phyloP scores from a whole-genome alignment of 1,140 invertebrate genomes.

The Drosophila repleta region DNA sequence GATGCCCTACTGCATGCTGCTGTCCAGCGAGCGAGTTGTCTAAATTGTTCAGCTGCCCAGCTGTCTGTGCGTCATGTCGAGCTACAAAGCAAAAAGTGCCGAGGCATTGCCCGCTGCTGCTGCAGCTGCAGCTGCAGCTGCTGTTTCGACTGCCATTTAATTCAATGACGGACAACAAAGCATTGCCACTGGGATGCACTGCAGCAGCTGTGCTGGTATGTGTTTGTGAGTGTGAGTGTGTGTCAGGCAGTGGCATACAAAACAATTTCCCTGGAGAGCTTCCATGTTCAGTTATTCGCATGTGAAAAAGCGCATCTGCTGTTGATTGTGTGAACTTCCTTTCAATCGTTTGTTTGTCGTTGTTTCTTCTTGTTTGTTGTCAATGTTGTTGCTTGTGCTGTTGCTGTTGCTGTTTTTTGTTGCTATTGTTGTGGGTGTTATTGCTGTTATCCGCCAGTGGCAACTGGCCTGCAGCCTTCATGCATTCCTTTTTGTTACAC shows the following conservation, averaged over 20 bases:
- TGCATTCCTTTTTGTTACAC: constrained; percentile 20
- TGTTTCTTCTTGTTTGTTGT: constrained; percentile 50
- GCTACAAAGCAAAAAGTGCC: constrained; percentile 38
- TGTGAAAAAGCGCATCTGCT: constrained; percentile 81
- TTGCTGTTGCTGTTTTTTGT: constrained; percentile 41
- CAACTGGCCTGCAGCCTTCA: constrained; percentile 55
- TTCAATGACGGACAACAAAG: constrained; percentile 79
- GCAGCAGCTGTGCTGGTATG: constrained; percentile 40
- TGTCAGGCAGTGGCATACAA: constrained; percentile 56
- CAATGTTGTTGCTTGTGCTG: constrained; percentile 28
- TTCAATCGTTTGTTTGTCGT: constrained; percentile 78
- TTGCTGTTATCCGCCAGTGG: constrained; percentile 72
- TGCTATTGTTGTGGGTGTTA: constrained; percentile 61
- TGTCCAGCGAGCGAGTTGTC: background rate
- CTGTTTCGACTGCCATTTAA: constrained; percentile 67
- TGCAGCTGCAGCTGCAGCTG: constrained; percentile 19
- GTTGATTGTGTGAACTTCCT: constrained; percentile 81
- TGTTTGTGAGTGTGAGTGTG: constrained; percentile 1
- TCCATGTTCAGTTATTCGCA: constrained; percentile 80
- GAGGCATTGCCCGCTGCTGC: constrained; percentile 10
- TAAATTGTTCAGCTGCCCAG: constrained; percentile 3
- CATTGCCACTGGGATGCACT: constrained; percentile 64
- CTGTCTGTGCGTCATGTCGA: constrained; percentile 18
- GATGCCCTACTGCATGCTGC: background rate
- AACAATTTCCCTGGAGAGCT: constrained; percentile 80